Evolutionary conservation across 53 echinoderm and acorn worm species (phyloP).

Genomic region (Stichopus horrens): DNA sequence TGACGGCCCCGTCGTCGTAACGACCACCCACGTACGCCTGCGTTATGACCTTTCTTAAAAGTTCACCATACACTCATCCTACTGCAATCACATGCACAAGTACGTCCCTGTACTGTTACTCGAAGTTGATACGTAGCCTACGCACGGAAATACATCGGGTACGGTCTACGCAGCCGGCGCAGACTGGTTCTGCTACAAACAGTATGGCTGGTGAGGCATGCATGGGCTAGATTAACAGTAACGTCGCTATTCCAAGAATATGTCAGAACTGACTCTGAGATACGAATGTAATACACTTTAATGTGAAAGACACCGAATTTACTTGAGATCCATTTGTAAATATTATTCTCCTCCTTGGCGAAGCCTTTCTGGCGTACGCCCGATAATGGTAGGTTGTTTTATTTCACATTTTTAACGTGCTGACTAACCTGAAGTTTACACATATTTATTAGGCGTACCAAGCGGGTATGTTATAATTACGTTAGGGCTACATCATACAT

Average conservation of each 20-base stretch:
- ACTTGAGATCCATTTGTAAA: not conserved
- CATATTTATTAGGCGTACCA: not conserved
- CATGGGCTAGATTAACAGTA: not conserved
- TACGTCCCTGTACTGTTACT: not conserved
- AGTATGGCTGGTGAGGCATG: not conserved
- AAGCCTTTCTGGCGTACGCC: not conserved
- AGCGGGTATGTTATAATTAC: not conserved
- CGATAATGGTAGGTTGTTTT: not conserved
- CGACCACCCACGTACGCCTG: not conserved
- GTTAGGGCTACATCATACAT: not conserved
- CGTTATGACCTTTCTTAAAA: not conserved
- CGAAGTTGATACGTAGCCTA: not conserved
- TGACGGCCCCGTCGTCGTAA: not conserved
- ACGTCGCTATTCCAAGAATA: not conserved
- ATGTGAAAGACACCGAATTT: not conserved
- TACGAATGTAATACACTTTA: not conserved
- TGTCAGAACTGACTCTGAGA: not conserved
- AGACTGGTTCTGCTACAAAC: not conserved
- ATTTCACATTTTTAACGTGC: not conserved
- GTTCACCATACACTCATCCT: not conserved
- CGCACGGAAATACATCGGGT: not conserved
- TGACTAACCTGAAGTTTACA: not conserved
- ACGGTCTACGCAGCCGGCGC: not conserved
- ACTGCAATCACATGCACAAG: not conserved
- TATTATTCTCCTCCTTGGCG: not conserved